Percentiles rank a stretch among this genome's conserved stretches.
Evolutionary conservation across 2,113 vertebrate species (phyloP).

Genomic region (Pterocles burchelli): DNA sequence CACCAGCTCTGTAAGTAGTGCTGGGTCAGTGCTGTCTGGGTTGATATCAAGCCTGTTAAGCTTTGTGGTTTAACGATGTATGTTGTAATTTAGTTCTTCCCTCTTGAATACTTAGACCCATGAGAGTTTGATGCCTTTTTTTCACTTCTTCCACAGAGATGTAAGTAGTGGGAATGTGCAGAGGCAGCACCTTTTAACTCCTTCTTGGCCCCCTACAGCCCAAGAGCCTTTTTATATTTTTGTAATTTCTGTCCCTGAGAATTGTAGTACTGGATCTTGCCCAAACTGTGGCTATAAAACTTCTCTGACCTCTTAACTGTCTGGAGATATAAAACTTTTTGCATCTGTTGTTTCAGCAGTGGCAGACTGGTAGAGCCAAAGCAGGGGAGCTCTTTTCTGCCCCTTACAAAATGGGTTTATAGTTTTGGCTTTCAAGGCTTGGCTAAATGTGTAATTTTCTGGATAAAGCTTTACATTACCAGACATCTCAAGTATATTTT

Average conservation of each 20-base stretch:
- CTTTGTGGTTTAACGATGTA: background rate
- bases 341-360: too few relatives aligned
- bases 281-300: background rate
- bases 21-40: background rate
- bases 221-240: background rate
- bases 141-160: background rate
- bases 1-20: background rate
- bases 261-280: background rate
- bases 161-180: background rate
- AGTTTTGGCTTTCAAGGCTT: too few relatives aligned
- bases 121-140: background rate
- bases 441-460: too few relatives aligned
- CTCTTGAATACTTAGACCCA: background rate
- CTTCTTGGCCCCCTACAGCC: background rate
- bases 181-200: background rate
- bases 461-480: too few relatives aligned
- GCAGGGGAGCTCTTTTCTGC: too few relatives aligned
- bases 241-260: background rate
- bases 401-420: too few relatives aligned
- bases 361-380: too few relatives aligned
- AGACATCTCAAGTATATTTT: too few relatives aligned
- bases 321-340: too few relatives aligned
- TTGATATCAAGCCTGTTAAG: background rate
- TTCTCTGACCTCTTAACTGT: background rate
- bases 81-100: background rate